Base-by-base conservation (phyloP, 2,888 invertebrate species). In the Agrotis ipsilon region DNA sequence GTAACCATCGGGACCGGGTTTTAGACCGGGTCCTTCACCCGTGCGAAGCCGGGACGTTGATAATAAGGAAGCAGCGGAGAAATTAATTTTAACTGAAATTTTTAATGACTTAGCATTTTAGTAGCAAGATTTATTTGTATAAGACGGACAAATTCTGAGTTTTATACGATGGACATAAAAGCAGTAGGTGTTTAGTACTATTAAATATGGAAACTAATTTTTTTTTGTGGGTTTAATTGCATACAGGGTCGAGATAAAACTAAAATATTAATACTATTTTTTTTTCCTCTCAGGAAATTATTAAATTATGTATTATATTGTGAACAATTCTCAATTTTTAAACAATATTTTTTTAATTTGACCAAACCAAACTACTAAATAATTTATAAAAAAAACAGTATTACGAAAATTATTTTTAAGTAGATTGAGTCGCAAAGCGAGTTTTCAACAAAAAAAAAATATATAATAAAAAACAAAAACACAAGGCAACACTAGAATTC, bases 401-500 rank as follows among this genome's bases (percentile, higher is more conserved):
- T 45, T 5, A 43, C 19, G 2, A 61, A 60, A 39, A 7, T 39
- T 27, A 9, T 59, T 62, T 54, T n/a, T 19, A 19, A 66, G 76
- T 55, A 1, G 7, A 64, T 64, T 48, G 6, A 52, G 57, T 69
- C 61, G 27, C 46, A 58, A 69, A 68, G 39, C 45, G 46, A 62
- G 49, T 78, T 73, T 59, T 11, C 39, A 21, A 80, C 66, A 66
- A 66, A 66, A 45, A 60, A 69, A 63, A 51, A 61, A n/a, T n/a
- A n/a, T n/a, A n/a, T 63, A 59, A 7, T 32, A 6, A 11, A 78
- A 67, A 78, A 60, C 51, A 55, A 66, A 66, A 72, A 54, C 57
- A 43, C 48, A 27, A 55, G 54, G 60, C 62, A 48, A 79, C 80
- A 55, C 16, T 67, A 21, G 72, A 82, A 79, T 82, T 62, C 67